Base-by-base conservation (phyloP, 2,888 invertebrate species). In the Drosophila nigricruria region DNA sequence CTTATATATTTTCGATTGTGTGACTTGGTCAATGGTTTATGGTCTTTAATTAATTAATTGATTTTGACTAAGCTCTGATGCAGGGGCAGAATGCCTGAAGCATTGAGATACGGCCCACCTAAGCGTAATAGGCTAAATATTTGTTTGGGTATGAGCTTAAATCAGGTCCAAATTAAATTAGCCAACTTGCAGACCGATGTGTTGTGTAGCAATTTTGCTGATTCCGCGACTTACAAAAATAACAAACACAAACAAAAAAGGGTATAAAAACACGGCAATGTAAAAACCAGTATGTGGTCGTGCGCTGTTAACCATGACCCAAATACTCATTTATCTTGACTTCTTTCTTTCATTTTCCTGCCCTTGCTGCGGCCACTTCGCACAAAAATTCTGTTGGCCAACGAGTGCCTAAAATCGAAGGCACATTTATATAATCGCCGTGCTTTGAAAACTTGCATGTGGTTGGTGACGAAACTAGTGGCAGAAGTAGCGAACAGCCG, bases 311-410 rank as follows among this genome's bases (percentile, higher is more conserved):
- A 72, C 84, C 84, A 81, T 84, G 84, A 84, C 84, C 84, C 64
- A 84, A 84, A 89, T 89, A 69, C 75, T 68, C 85, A 78, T 77
- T 87, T 84, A 89, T 89, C 84, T 84, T 83, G 81, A 81, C 83
- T 84, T 83, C 81, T 84, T 77, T 83, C 68, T 49, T 30, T 52
- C 58, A 59, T 32, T 38, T 40, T 52, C 32, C 54, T 25, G 60
- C 38, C 50, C 40, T 43, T 52, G 42, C 23, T 36, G 52, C 32
- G 66, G 60, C 47, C 50, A 60, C 14, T 50, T 57, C 45, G 64
- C 84, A 87, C 75, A 89, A 83, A 87, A 82, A 86, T 83, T 89
- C 85, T 86, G 72, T 43, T 45, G 34, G 25, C 38, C 62, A 56
- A 23, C 52, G 23, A 63, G 27, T 8, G 52, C 25, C 50, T 3